phyloP scores from a whole-genome alignment of 1,140 invertebrate species.

The Drosophila auraria region DNA sequence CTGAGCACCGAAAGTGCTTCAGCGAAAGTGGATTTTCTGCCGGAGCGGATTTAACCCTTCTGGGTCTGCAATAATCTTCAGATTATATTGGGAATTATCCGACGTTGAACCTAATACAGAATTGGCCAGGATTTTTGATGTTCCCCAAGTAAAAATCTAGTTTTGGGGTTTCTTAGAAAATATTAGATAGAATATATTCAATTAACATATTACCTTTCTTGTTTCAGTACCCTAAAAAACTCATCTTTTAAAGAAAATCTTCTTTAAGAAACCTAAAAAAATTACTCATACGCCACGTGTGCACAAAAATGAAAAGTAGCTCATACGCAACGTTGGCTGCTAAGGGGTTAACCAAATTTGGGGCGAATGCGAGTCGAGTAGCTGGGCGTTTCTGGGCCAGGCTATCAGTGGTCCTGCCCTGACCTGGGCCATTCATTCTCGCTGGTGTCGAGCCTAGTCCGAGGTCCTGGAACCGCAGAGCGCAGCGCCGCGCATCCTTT shows the following conservation, averaged over 20 bases:
- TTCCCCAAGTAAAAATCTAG: too few species aligned
- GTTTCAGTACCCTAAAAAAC: too few species aligned
- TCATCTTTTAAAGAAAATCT: background rate
- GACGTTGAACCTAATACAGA: too few species aligned
- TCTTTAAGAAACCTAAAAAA: background rate
- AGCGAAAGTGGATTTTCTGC: constrained; percentile 13
- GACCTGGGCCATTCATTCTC: constrained; percentile 75
- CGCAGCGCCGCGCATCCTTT: constrained; percentile 16
- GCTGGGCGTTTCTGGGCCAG: constrained; percentile 37
- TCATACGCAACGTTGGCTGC: constrained; percentile 30
- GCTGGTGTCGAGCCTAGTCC: constrained; percentile 45
- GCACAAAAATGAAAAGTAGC: background rate
- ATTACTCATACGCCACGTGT: constrained; percentile 7
- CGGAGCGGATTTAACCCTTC: background rate
- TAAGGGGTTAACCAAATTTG: constrained; percentile 26
- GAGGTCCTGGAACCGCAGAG: constrained; percentile 23
- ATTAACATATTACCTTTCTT: too few species aligned
- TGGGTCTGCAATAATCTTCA: background rate
- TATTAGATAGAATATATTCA: background rate
- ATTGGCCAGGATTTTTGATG: too few species aligned
- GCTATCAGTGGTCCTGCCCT: constrained; percentile 38
- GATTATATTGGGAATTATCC: too few species aligned
- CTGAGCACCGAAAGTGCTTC: constrained; percentile 11
- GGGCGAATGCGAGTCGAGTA: background rate
- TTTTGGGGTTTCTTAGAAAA: background rate